These are phyloP conservation scores for Microcebus lehilahytsara DNA, from an alignment of 2,113 vertebrate species.

Conservation along the genomic window DNA sequence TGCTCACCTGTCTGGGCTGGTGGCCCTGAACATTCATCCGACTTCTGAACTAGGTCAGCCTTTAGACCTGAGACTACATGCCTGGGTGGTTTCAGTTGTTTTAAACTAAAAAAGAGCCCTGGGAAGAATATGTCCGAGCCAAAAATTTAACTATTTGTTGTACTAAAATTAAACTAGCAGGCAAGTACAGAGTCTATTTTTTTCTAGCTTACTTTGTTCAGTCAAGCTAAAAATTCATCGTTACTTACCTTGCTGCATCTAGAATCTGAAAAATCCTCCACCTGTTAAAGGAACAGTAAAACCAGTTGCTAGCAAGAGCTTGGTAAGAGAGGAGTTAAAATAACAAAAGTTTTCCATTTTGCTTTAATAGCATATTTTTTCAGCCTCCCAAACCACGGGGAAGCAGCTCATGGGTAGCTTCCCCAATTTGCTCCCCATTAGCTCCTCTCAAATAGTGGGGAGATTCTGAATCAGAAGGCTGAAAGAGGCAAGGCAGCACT, in stretches of 20 bases:
- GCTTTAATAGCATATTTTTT: background rate
- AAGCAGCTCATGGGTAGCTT: background rate
- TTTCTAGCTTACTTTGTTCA: background rate
- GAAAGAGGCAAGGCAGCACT: background rate
- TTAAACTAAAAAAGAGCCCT: background rate
- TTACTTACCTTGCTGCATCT: conserved; percentile 67
- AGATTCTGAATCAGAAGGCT: background rate
- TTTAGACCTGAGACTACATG: background rate
- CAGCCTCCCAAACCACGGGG: background rate
- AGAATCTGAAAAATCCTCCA: conserved; percentile 78
- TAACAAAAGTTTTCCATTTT: background rate
- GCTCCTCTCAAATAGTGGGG: background rate
- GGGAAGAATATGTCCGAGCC: background rate
- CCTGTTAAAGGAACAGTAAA: conserved; percentile 78
- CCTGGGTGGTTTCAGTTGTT: background rate
- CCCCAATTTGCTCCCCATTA: background rate
- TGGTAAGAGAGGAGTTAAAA: conserved; percentile 55
- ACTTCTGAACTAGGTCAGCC: background rate
- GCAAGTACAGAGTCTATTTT: background rate
- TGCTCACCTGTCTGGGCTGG: background rate
- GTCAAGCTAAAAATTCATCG: conserved; percentile 52
- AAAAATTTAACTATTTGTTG: background rate
- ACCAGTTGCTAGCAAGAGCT: conserved; percentile 69
- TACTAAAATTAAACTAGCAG: conserved; percentile 20
- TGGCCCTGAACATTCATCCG: background rate